A percentile compares a stretch with the other conserved stretches of the same genome.
Conservation (phyloP, 2,888 invertebrate species). For the Cataglyphis livida region DNA sequence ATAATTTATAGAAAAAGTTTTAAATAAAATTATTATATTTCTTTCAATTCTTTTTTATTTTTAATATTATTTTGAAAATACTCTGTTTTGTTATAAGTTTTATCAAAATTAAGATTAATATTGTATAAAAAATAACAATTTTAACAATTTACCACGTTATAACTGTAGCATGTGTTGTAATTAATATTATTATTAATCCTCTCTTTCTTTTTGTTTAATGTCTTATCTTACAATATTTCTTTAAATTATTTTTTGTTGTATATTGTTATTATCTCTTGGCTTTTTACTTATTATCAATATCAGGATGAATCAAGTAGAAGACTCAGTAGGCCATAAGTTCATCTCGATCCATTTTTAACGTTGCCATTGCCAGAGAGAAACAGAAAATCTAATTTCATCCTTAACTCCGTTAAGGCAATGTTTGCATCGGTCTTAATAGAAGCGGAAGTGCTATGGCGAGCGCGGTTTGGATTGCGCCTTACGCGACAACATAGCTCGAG, state of each 20-base stretch:
- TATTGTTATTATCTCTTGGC: neutral
- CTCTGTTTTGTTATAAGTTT: neutral
- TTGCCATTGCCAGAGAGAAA: slow-evolving; percentile 47
- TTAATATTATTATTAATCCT: neutral
- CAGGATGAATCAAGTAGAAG: neutral
- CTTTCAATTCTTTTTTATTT: neutral
- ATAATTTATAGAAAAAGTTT: neutral
- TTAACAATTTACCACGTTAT: neutral
- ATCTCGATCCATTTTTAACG: slow-evolving; percentile 32
- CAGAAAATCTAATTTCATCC: slow-evolving; percentile 70
- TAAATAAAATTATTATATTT: neutral
- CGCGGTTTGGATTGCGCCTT: slow-evolving; percentile 47
- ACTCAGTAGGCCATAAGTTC: neutral
- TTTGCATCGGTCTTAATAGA: slow-evolving; percentile 71
- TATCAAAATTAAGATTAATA: neutral
- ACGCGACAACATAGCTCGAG: slow-evolving; percentile 29
- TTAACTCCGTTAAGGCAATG: slow-evolving; percentile 59
- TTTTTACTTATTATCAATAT: neutral
- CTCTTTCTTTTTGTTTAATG: neutral
- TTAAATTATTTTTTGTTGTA: neutral
- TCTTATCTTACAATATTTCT: neutral
- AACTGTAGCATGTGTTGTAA: neutral
- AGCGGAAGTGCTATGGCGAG: slow-evolving; percentile 44
- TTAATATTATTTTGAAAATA: neutral
- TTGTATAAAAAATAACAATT: neutral